Conservation (phyloP, 2,797 vertebrate species). For the Eospalax fontanierii region DNA sequence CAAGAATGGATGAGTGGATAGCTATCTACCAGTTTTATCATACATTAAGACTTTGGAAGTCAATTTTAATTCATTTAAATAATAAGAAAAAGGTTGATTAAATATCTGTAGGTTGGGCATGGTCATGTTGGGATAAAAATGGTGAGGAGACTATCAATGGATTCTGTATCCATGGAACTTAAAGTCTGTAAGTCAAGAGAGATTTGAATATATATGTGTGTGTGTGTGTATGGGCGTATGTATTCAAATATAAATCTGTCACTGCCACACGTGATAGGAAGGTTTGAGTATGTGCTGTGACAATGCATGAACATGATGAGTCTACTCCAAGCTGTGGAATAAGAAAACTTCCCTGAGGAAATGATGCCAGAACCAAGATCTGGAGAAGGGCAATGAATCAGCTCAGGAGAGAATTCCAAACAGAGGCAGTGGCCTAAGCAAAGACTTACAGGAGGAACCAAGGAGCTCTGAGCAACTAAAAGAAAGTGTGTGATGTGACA, state of each 20-base stretch:
- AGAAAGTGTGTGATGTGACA: not conserved
- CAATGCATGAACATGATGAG: not conserved
- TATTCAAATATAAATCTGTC: not conserved
- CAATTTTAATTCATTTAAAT: not conserved
- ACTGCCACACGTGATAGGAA: not conserved
- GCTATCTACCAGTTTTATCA: not conserved
- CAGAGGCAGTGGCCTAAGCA: not conserved
- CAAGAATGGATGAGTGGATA: not conserved
- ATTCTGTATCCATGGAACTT: not conserved
- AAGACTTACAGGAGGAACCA: not conserved
- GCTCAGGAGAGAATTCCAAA: conserved; percentile 33
- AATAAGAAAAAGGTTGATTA: not conserved
- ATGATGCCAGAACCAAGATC: not conserved
- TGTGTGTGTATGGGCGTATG: not conserved
- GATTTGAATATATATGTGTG: not conserved
- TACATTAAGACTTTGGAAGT: not conserved
- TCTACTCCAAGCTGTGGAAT: not conserved
- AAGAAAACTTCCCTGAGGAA: not conserved
- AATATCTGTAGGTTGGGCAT: not conserved
- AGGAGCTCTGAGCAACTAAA: not conserved
- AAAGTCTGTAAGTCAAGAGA: not conserved
- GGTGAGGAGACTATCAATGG: not conserved
- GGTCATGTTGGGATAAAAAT: not conserved
- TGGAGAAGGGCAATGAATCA: not conserved
- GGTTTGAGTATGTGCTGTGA: not conserved